Conservation (phyloP, 2,888 invertebrate species). For the Heterodera filipjevi region DNA sequence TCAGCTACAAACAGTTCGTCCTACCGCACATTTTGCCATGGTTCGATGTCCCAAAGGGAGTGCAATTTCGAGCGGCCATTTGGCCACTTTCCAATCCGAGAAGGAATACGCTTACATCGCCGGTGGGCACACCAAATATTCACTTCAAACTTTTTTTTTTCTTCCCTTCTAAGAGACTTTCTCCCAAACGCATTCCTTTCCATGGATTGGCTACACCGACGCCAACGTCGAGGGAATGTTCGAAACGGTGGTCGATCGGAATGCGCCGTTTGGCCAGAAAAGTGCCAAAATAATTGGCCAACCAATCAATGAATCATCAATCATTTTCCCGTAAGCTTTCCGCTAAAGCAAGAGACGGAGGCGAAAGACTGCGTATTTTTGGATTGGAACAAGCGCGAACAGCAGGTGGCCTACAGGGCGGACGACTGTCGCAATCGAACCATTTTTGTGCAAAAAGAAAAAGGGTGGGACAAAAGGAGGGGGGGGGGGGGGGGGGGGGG, state of each 20-base stretch:
- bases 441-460: slow-evolving; percentile 43
- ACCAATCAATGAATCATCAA: not conserved
- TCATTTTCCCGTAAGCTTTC: slow-evolving; percentile 12
- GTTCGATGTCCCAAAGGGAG: slow-evolving; percentile 40
- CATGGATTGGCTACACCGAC: slow-evolving; percentile 43
- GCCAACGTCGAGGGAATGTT: slow-evolving; percentile 41
- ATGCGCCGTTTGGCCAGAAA: slow-evolving; percentile 43
- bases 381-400: slow-evolving; percentile 44
- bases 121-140: not conserved
- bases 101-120: slow-evolving; percentile 41
- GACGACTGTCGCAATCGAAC: slow-evolving; percentile 42
- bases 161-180: slow-evolving; percentile 24
- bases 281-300: slow-evolving; percentile 27
- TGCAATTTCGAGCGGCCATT: slow-evolving; percentile 39
- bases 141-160: too few species aligned
- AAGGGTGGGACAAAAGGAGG: slow-evolving; percentile 32
- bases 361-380: slow-evolving; percentile 44
- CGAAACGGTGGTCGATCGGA: slow-evolving; percentile 39
- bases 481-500: not conserved
- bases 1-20: slow-evolving; percentile 41
- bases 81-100: slow-evolving; percentile 41
- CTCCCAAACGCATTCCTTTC: slow-evolving; percentile 39
- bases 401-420: slow-evolving; percentile 38
- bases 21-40: slow-evolving; percentile 40
- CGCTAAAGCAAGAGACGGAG: slow-evolving; percentile 37